phyloP scores from a whole-genome alignment of 2,888 invertebrate genomes.

The Drosophila affinis region DNA sequence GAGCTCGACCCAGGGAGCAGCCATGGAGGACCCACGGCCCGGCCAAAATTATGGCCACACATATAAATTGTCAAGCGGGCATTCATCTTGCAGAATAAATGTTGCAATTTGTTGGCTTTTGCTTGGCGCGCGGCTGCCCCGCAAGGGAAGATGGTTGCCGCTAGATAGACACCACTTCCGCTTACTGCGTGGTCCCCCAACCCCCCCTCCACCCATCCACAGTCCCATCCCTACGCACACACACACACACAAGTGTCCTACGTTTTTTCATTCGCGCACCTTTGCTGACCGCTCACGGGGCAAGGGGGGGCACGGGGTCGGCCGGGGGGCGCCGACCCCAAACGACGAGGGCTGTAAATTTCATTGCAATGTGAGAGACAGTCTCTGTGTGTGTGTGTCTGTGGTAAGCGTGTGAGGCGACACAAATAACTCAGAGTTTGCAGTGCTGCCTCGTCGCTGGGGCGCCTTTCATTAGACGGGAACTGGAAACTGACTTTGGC shows the following conservation, averaged over 20 bases:
- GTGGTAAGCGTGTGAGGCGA: slow-evolving; percentile 45
- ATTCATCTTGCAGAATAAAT: slow-evolving; percentile 83
- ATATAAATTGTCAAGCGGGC: slow-evolving; percentile 82
- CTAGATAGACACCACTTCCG: slow-evolving; percentile 34
- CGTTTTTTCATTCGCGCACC: slow-evolving; percentile 63
- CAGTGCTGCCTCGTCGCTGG: slow-evolving; percentile 27
- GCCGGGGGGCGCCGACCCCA: slow-evolving; percentile 37
- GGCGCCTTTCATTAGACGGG: slow-evolving; percentile 66
- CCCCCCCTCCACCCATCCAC: neutral
- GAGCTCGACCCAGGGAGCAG: neutral
- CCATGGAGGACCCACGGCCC: slow-evolving; percentile 37
- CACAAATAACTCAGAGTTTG: slow-evolving; percentile 76
- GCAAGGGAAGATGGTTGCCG: slow-evolving; percentile 44
- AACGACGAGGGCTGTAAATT: slow-evolving; percentile 65
- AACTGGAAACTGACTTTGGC: slow-evolving; percentile 35
- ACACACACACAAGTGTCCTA: slow-evolving; percentile 55
- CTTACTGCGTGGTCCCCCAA: neutral
- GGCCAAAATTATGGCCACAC: slow-evolving; percentile 73
- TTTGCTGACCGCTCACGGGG: slow-evolving; percentile 54
- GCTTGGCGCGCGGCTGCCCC: slow-evolving; percentile 51
- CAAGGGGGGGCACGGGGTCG: slow-evolving; percentile 24
- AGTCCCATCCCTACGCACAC: slow-evolving; percentile 58
- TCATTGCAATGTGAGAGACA: slow-evolving; percentile 57
- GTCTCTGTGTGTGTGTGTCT: slow-evolving; percentile 18
- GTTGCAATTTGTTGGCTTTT: slow-evolving; percentile 82